Evolutionary conservation across 2,888 invertebrate genomes (phyloP).

Genomic region (Apodemia duryi): DNA sequence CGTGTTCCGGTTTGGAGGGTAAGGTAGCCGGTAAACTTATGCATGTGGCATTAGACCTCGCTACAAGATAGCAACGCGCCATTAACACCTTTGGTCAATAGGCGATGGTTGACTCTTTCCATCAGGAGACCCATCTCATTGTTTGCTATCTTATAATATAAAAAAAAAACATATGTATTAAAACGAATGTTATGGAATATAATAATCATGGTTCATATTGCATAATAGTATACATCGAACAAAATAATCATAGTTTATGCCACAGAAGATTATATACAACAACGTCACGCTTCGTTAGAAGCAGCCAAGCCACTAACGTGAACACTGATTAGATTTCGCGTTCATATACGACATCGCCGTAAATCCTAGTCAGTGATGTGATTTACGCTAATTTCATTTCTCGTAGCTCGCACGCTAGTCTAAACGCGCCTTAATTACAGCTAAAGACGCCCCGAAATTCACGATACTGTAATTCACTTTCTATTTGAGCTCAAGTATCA

Average conservation of each 20-base stretch:
- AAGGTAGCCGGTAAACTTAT: too few species aligned
- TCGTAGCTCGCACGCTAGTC: conserved; percentile 41
- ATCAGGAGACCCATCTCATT: too few species aligned
- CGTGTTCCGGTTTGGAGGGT: too few species aligned
- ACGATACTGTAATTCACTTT: conserved; percentile 19
- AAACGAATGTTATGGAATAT: too few species aligned
- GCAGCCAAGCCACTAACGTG: conserved; percentile 61
- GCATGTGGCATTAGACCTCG: too few species aligned
- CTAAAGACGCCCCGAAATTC: conserved; percentile 44
- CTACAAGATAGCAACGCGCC: too few species aligned
- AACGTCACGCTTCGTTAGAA: conserved; percentile 47
- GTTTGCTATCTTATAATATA: too few species aligned
- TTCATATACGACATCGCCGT: conserved; percentile 51
- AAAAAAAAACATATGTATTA: too few species aligned
- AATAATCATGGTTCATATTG: too few species aligned
- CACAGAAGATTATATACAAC: conserved; percentile 21
- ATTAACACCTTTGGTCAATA: too few species aligned
- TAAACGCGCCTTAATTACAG: conserved; percentile 65
- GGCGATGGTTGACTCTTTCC: too few species aligned
- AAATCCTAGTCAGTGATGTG: conserved; percentile 70
- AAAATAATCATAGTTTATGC: background rate
- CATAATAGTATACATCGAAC: too few species aligned
- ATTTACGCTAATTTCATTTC: conserved; percentile 77
- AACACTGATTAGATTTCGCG: conserved; percentile 70
- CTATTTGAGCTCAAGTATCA: conserved; percentile 5